A percentile compares a stretch with the other conserved stretches of the same genome.
Evolutionary conservation across 2,888 invertebrate species (phyloP).

Genomic region (Acanthococcus lagerstroemiae): DNA sequence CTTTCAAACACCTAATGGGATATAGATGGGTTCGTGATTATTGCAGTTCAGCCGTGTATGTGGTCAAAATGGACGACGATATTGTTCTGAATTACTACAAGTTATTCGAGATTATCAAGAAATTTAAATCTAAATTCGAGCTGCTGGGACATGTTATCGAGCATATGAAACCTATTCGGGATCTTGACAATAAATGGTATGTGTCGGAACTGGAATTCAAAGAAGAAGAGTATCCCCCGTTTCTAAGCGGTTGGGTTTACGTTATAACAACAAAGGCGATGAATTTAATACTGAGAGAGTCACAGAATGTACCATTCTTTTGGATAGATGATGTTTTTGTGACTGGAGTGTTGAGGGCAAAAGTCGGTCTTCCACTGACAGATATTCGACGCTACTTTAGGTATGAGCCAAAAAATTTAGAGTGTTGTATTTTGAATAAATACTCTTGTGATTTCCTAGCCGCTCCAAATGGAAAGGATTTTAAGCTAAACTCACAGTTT

Average conservation of each 20-base stretch:
- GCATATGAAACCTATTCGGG: conserved; percentile 54
- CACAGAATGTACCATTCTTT: conserved; percentile 56
- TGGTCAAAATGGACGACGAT: conserved; percentile 76
- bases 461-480: conserved; percentile 69
- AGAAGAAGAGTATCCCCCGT: conserved; percentile 55
- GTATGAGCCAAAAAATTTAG: conserved; percentile 58
- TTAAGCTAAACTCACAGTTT: conserved; percentile 44
- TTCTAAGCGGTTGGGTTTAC: conserved; percentile 77
- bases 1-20: conserved; percentile 73
- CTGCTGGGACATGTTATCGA: conserved; percentile 59
- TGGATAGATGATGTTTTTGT: conserved; percentile 88
- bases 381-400: conserved; percentile 56
- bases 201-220: conserved; percentile 58
- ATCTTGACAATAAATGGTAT: conserved; percentile 67
- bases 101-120: conserved; percentile 44
- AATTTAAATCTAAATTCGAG: conserved; percentile 37
- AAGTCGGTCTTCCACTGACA: conserved; percentile 48
- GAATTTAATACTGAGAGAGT: conserved; percentile 47
- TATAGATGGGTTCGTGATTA: conserved; percentile 58
- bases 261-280: conserved; percentile 59
- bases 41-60: conserved; percentile 52
- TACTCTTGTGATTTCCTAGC: conserved; percentile 57
- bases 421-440: conserved; percentile 60
- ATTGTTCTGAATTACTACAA: conserved; percentile 59
- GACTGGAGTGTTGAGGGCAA: conserved; percentile 63